phyloP scores from a whole-genome alignment of 2,797 vertebrate genomes.

The Brachyalestes nurse region DNA sequence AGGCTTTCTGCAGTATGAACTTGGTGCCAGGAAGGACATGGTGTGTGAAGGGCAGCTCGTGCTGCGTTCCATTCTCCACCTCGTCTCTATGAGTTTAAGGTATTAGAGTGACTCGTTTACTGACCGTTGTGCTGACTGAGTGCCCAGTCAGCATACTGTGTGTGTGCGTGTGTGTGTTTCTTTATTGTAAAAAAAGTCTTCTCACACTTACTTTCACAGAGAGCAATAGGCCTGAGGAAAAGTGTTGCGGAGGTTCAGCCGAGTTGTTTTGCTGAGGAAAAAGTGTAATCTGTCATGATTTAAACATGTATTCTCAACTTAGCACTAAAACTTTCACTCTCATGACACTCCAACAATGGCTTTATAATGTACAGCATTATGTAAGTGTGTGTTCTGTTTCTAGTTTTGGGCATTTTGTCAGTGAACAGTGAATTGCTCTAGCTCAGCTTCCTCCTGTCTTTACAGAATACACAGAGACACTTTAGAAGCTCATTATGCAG shows the following conservation, averaged over 20 bases:
- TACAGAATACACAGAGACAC: not conserved
- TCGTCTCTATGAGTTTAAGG: constrained; percentile 18
- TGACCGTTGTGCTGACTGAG: constrained; percentile 51
- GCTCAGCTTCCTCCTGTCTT: constrained; percentile 8
- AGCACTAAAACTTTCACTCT: constrained; percentile 18
- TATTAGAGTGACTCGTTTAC: constrained; percentile 42
- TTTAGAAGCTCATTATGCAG: constrained; percentile 5
- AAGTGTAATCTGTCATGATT: constrained; percentile 46
- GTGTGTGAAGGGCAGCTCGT: constrained; percentile 33
- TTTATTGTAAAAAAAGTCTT: constrained; percentile 9
- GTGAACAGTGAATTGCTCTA: not conserved
- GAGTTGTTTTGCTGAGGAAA: constrained; percentile 36
- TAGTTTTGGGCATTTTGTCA: constrained; percentile 20
- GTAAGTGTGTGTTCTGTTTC: constrained; percentile 9
- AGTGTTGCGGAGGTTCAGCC: constrained; percentile 24
- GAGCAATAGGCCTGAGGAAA: constrained; percentile 27
- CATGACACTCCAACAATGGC: constrained; percentile 32
- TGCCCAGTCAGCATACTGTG: constrained; percentile 36
- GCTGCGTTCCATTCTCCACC: constrained; percentile 22
- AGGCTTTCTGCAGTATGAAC: constrained; percentile 22
- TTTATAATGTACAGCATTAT: constrained; percentile 31
- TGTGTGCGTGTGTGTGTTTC: constrained; percentile 9
- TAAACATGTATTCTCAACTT: constrained; percentile 37
- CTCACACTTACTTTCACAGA: constrained; percentile 13
- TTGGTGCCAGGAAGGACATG: constrained; percentile 9